Evolutionary conservation across 2,888 invertebrate genomes (phyloP), one percentile per base, ranked within the genome.

Genomic region (Cataglyphis cursor): DNA sequence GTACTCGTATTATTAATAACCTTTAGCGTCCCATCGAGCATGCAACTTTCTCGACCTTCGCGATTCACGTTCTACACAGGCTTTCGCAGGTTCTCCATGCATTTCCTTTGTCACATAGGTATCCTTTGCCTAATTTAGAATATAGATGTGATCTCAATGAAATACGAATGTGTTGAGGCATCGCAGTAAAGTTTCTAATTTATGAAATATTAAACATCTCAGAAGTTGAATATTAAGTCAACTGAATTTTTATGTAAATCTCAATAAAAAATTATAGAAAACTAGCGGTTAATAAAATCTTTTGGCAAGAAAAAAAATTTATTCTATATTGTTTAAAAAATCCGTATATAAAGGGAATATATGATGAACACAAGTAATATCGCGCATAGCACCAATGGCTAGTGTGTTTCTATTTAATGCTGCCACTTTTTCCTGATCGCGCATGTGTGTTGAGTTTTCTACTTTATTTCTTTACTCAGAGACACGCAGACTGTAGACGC

Each of bases 401-500:
- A 68, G 54, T 78, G 82, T 73, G 76, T 81, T 62, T 48, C 31
- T 87, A 83, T 80, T 75, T 72, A 59, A 82, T 82, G 86, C 64
- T 72, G 81, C 81, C 57, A 73, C 51, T 76, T 10, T 73, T 18
- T 80, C 73, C 8, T 73, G 12, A 72, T 72, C 48, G 48, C 65
- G 66, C 68, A 51, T 75, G 74, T 86, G 84, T 82, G 78, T 73
- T 75, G 57, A 88, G 65, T 85, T 41, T 87, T 41, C 82, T 75
- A 82, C 78, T 61, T 81, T 12, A 59, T 44, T 72, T 59, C 9
- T 80, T 70, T 80, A 72, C 31, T 70, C 31, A 81, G 83, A 84
- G 72, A 85, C 82, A 89, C 81, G 85, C 80, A 86, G 72, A 91
- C 91, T 92, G 90, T 90, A 80, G 72, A 94, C 92, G 93, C 90